phyloP scores from a whole-genome alignment of 1,140 invertebrate species.

The Ceratina australensis region DNA sequence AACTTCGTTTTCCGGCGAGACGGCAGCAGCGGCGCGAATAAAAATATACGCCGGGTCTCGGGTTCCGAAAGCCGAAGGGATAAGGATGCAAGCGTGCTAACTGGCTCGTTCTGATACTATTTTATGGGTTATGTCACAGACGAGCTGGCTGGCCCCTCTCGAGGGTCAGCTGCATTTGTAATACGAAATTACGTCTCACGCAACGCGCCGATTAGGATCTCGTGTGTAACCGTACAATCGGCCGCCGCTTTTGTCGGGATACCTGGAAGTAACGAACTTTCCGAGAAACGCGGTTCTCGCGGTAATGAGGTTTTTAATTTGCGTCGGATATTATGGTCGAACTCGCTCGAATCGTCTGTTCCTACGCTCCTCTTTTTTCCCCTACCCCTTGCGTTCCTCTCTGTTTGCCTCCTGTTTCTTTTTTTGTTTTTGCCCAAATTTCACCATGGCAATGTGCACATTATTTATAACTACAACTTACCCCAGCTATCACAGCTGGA shows the following conservation, averaged over 20 bases:
- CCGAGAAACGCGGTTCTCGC: conserved; percentile 11
- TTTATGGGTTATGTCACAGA: conserved; percentile 39
- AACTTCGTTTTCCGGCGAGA: conserved; percentile 40
- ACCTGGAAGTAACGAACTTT: neutral
- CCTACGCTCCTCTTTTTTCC: neutral
- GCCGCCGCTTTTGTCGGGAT: neutral
- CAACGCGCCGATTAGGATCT: conserved; percentile 40
- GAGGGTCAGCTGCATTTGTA: conserved; percentile 20
- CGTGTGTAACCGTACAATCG: conserved; percentile 1
- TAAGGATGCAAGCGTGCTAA: neutral
- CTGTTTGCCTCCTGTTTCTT: no score
- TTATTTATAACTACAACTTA: no score
- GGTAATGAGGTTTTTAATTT: conserved; percentile 29
- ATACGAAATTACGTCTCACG: conserved; percentile 49
- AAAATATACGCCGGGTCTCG: conserved; percentile 48
- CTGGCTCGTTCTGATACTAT: conserved; percentile 23
- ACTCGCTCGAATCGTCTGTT: neutral
- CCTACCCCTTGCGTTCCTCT: neutral
- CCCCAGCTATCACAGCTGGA: neutral
- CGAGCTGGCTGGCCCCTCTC: neutral
- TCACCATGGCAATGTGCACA: no score
- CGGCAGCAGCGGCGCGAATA: conserved; percentile 44
- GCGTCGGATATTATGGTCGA: neutral
- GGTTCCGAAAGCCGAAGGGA: neutral
- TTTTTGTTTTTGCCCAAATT: no score